Evolutionary conservation across 2,797 vertebrate species (phyloP).

Genomic region (Malurus splendens): DNA sequence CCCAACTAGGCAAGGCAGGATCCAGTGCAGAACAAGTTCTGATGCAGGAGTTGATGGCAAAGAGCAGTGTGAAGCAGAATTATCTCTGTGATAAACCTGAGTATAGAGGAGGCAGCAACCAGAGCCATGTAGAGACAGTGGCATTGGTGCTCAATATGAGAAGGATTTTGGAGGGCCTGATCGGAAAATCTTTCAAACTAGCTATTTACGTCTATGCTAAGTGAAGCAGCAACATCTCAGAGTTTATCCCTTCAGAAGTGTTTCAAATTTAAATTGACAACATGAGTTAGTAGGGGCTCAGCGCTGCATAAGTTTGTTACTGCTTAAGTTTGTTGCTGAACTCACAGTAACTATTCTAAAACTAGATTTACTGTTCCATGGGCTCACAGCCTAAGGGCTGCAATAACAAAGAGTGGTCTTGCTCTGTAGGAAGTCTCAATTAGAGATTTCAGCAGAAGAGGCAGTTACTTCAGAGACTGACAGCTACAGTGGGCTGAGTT

Average conservation of each 20-base stretch:
- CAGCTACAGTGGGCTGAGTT: not conserved
- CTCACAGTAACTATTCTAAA: not conserved
- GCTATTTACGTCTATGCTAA: not conserved
- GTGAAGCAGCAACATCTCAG: not conserved
- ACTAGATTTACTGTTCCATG: not conserved
- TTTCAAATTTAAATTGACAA: not conserved
- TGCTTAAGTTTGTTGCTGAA: not conserved
- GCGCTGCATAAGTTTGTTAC: not conserved
- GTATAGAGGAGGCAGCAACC: not conserved
- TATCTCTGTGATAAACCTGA: not conserved
- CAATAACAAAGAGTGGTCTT: not conserved
- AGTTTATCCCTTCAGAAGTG: not conserved
- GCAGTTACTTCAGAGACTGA: not conserved
- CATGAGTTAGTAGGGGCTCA: not conserved
- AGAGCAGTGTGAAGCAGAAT: not conserved
- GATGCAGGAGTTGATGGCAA: not conserved
- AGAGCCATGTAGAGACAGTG: not conserved
- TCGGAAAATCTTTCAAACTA: not conserved
- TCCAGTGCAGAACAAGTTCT: not conserved
- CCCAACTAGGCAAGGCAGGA: not conserved
- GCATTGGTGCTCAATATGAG: not conserved
- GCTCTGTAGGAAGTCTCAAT: not conserved
- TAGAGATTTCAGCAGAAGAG: not conserved
- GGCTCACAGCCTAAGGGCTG: not conserved
- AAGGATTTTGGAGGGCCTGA: not conserved